Conservation (phyloP, 2,797 vertebrate species). For the Numenius phaeopus region DNA sequence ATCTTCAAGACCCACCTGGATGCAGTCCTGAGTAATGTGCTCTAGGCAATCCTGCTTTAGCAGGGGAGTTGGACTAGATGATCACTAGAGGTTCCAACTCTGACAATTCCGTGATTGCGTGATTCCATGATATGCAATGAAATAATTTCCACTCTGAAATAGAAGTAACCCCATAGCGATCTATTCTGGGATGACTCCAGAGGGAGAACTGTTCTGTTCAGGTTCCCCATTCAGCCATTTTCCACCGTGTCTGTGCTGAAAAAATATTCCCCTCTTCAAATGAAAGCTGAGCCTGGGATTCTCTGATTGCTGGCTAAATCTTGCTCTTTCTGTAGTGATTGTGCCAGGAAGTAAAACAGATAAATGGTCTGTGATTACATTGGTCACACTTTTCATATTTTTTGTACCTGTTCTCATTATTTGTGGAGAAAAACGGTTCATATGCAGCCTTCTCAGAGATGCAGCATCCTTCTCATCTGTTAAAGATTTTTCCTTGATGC, state of each 20-base stretch:
- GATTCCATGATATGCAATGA: neutral
- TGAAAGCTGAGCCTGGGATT: neutral
- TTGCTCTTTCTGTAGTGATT: neutral
- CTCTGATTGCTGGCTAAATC: neutral
- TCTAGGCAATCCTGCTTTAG: too few relatives aligned
- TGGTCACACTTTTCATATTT: neutral
- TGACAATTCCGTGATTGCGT: too few relatives aligned
- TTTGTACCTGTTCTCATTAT: neutral
- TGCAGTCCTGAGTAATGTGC: too few relatives aligned
- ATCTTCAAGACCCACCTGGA: too few relatives aligned
- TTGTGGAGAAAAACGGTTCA: neutral
- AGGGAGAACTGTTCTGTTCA: neutral
- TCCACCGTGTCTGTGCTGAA: neutral
- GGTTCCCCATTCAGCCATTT: neutral
- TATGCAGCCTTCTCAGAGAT: neutral
- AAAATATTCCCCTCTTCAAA: neutral
- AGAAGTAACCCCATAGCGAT: neutral
- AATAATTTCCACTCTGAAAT: neutral
- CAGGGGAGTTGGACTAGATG: too few relatives aligned
- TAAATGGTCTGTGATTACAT: neutral
- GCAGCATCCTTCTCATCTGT: neutral
- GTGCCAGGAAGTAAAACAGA: neutral
- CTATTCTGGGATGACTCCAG: neutral
- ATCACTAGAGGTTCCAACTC: too few relatives aligned
- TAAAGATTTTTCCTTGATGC: neutral